Conservation (phyloP, 2,888 invertebrate genomes). For the Heliconius ethilla region DNA sequence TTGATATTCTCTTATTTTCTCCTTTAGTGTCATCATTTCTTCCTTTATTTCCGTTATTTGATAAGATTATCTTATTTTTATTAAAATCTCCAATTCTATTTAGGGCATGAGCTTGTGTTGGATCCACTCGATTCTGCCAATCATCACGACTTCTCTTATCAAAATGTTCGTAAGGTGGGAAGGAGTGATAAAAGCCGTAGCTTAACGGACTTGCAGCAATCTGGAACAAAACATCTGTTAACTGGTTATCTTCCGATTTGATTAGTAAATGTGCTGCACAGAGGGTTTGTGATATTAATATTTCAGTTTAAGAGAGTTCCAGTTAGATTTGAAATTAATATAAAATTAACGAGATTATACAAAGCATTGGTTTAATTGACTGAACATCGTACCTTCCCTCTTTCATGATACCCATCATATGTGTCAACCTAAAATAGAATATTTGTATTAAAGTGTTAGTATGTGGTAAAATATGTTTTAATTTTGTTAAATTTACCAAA, state of each 20-base stretch:
- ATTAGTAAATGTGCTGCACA: constrained; percentile 64
- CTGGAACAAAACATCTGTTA: constrained; percentile 81
- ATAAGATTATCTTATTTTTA: constrained; percentile 45
- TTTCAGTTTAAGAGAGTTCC: constrained; percentile 19
- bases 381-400: constrained; percentile 69
- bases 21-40: not conserved
- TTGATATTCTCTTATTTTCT: not conserved
- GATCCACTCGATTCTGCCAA: constrained; percentile 57
- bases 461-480: constrained; percentile 29
- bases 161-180: constrained; percentile 75
- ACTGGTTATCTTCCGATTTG: constrained; percentile 65
- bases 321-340: not conserved
- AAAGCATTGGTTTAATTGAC: not conserved
- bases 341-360: not conserved
- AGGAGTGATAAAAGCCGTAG: constrained; percentile 87
- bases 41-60: constrained; percentile 14
- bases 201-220: constrained; percentile 87
- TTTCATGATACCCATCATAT: constrained; percentile 73
- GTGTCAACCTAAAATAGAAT: constrained; percentile 77
- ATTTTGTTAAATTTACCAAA: constrained; percentile 24
- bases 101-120: constrained; percentile 61
- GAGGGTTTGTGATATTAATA: constrained; percentile 46
- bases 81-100: constrained; percentile 44
- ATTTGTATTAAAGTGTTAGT: constrained; percentile 53
- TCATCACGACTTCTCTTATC: constrained; percentile 70